A percentile compares a stretch with the other conserved stretches of the same genome.
phyloP scores from a whole-genome alignment of 2,797 vertebrate species.

The Galagoides demidoff region DNA sequence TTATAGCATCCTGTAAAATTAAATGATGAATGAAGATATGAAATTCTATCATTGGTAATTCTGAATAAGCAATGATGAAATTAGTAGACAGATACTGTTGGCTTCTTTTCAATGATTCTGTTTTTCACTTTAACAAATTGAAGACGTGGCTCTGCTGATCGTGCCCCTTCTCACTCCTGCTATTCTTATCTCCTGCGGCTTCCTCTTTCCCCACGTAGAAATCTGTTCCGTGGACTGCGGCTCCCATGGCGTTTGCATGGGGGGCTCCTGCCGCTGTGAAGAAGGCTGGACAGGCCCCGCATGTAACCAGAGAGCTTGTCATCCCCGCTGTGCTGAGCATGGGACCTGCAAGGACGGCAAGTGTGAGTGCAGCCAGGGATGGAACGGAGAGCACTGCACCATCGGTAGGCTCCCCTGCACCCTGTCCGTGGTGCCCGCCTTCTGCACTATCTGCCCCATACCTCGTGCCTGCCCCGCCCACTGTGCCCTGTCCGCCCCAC shows the following conservation, averaged over 20 bases:
- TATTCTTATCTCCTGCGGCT: neutral
- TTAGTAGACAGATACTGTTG: neutral
- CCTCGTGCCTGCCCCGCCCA: no score
- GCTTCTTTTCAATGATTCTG: constrained; percentile 17
- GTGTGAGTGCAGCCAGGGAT: constrained; percentile 98
- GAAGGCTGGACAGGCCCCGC: constrained; percentile 96
- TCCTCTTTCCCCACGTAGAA: constrained; percentile 86
- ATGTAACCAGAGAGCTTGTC: constrained; percentile 96
- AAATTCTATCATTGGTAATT: neutral
- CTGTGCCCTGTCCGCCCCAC: no score
- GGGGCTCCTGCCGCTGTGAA: constrained; percentile 95
- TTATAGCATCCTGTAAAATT: neutral
- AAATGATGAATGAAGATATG: neutral
- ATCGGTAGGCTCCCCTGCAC: constrained; percentile 92
- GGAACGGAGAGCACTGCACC: constrained; percentile 99
- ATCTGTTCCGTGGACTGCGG: constrained; percentile 95
- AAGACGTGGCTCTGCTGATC: rapidly evolving
- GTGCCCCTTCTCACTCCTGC: neutral
- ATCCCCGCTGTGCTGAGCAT: constrained; percentile 96
- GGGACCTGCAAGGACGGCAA: constrained; percentile 97
- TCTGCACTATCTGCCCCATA: constrained; percentile 1
- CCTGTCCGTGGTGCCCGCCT: no score
- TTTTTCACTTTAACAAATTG: neutral
- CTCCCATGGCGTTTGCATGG: constrained; percentile 95
- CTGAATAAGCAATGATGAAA: neutral